phyloP scores from a whole-genome alignment of 2,888 invertebrate species.

The Dascillus cervinus region DNA sequence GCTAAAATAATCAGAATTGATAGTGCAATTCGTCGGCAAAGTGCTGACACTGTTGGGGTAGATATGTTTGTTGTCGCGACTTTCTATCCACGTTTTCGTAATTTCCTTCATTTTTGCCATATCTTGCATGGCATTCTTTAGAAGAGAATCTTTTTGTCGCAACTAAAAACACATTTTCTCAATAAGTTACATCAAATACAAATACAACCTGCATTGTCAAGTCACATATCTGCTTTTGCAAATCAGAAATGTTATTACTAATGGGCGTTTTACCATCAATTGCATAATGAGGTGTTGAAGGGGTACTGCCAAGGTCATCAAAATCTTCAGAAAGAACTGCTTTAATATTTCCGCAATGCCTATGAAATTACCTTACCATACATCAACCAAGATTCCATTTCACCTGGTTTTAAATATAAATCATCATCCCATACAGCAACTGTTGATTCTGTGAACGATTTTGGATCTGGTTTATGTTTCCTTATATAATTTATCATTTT shows the following conservation, averaged over 20 bases:
- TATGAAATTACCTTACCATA: constrained; percentile 50
- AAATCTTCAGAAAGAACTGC: constrained; percentile 38
- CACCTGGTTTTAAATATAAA: constrained; percentile 67
- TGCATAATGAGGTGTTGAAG: constrained; percentile 42
- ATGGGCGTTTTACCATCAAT: constrained; percentile 42
- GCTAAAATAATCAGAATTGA: constrained; percentile 74
- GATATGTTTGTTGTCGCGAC: constrained; percentile 26
- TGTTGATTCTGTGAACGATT: constrained; percentile 45
- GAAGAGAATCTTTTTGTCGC: constrained; percentile 50
- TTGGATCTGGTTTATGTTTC: constrained; percentile 50
- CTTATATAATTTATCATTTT: constrained; percentile 77
- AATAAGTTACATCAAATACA: constrained; percentile 5
- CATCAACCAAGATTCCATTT: constrained; percentile 76
- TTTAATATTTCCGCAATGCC: constrained; percentile 3
- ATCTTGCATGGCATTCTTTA: constrained; percentile 54
- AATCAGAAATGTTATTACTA: constrained; percentile 37
- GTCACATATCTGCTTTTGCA: constrained; percentile 39
- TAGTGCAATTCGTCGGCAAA: constrained; percentile 51
- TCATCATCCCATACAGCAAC: constrained; percentile 65
- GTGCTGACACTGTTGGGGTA: constrained; percentile 37
- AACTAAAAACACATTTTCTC: constrained; percentile 45
- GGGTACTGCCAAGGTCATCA: constrained; percentile 44
- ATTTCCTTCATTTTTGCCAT: constrained; percentile 54
- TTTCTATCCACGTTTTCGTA: constrained; percentile 49
- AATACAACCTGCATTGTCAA: constrained; percentile 33